Evolutionary conservation across 2,113 vertebrate species (phyloP).

Genomic region (Chauna torquata): DNA sequence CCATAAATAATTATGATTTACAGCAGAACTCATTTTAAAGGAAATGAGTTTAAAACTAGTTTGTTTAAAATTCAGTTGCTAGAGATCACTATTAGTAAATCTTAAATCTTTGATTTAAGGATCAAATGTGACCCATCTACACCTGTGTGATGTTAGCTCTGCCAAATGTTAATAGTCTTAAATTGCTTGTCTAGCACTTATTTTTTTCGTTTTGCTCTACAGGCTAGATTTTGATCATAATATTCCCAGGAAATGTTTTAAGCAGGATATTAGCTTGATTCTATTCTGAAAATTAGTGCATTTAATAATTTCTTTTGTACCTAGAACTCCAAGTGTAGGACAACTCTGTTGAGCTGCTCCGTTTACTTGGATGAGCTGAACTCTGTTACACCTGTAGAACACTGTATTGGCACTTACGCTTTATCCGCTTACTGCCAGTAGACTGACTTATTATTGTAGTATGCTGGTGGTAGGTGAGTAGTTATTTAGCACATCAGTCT

Average conservation of each 20-base stretch:
- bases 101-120: background rate
- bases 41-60: background rate
- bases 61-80: background rate
- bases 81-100: background rate
- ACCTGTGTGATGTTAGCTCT: background rate
- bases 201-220: background rate
- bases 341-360: background rate
- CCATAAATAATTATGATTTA: background rate
- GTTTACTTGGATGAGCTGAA: background rate
- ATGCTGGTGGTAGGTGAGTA: background rate
- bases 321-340: background rate
- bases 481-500: background rate
- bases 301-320: background rate
- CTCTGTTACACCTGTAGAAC: background rate
- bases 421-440: accelerated
- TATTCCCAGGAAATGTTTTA: background rate
- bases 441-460: background rate
- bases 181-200: background rate
- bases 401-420: background rate
- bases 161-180: background rate
- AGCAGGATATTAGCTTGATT: background rate
- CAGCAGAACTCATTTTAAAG: background rate
- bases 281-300: background rate
- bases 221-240: background rate
- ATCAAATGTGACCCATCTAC: background rate